Base-by-base conservation (phyloP, 2,113 vertebrate species). In the Toxotes chatareus region DNA sequence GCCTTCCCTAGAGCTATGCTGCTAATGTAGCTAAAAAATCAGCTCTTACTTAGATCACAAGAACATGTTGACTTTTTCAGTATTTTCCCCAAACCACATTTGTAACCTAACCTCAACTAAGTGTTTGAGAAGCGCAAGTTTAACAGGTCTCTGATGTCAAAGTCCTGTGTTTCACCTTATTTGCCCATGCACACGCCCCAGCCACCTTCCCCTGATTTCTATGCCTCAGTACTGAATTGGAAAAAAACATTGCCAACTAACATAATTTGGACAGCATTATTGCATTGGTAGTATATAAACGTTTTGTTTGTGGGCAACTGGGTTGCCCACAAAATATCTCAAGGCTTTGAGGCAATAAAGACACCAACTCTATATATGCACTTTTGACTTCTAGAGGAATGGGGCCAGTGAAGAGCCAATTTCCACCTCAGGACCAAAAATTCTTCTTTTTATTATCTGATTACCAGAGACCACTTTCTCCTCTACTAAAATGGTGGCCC, bases 361-460 rank as follows among this genome's bases (percentile, higher is more conserved):
- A 66, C 51, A 38, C 12, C 16, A 23, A 8, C 31, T 21, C 9
- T 9, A 21, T 5, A 16, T 11, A 65, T 74, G 46, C 23, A 12
- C 11, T 19, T 72, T 76, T 62, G 17, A 60, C 36, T 66, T 46
- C 5, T 40, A 27, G 4, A 59, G 66, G n/a, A 79, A 53, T 21
- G 8, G 8, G 1, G 27, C 7, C n/a, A n/a, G 31, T 23, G 10
- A 76, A 56, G 60, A 76, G 5, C 27, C 11, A 21, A 63, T 73
- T 56, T 80, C 46, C 51, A 68, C 34, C 73, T 80, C 23, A 73
- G 21, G 11, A 59, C n/a, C 32, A 59, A 49, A 79, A 44, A 46
- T 49, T 31, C 34, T 12, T 34, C 6, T 11, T 34, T 23, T 67
- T 40, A 59, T 67, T 64, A 73, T 82, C 72, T 75, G 10, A 83